Base-by-base conservation (phyloP, 2,113 vertebrate genomes). In the Stigmatopora argus region DNA sequence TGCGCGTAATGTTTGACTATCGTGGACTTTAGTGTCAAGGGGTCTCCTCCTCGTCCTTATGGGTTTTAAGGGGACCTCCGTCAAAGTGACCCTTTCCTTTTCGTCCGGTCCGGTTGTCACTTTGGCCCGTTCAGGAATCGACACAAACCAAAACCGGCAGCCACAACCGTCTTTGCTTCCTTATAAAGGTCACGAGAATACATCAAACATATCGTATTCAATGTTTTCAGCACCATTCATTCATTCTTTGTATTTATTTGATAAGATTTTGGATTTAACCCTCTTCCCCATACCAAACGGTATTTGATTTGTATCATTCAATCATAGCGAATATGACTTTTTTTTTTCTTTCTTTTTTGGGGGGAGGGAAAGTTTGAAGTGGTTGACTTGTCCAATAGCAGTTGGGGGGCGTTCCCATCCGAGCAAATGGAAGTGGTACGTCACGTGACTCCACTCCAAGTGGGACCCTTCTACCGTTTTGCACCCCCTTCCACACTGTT, bases 201-300 rank as follows among this genome's bases (percentile, higher is more conserved):
- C 9, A 45, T 8, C 18, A 2, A 60, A 23, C 19, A 34, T 58
- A 14, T 48, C 51, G 31, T 41, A 0, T 31, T 57, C 35, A 12
- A 19, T 23, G 5, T 35, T 23, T 46, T 23, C 26, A 65, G 81
- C 83, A 87, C 81, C 87, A 89, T 89, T 80, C 70, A 88, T 44
- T 78, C 86, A 88, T 88, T 77, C 66, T 90, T 81, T 89, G 67
- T 91, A 90, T 92, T 91, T 92, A 90, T 91, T 91, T 88, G 76
- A 86, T 78, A 84, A 81, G 63, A 57, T 83, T 64, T 64, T 66
- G 79, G 68, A 64, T 74, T 78, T 46, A 35, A 74, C 68, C 46
- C 82, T 55, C 61, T 47, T 56, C 53, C n/a, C 59, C 59, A 26
- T 4, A 26, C 69, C 59, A 17, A 21, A 48, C 82, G 52, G 61